Base-by-base conservation (phyloP, 2,113 vertebrate species). In the Mormoops blainvillei region DNA sequence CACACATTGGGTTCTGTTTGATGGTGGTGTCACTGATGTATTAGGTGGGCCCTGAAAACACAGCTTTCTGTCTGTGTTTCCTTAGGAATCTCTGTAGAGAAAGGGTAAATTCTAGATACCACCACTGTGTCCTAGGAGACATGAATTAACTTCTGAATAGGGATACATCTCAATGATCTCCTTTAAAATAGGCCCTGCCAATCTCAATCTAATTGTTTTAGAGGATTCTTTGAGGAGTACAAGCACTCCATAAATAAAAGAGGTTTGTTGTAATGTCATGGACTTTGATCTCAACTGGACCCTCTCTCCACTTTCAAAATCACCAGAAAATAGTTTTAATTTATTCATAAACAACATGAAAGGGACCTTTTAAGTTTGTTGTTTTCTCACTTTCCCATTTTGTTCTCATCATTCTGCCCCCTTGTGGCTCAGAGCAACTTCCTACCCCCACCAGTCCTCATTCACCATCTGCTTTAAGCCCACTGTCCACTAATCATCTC, bases 381-480 rank as follows among this genome's bases (percentile, higher is more conserved):
- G 5, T 4, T 16, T 96, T 73, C n/a, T 65, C 15, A 24, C 16
- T 58, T 90, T 48, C 20, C 22, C 26, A 50, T 36, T 0, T 6
- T 61, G 2, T 58, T 56, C 33, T 84, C 5, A 2, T 70, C 70
- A 58, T 36, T n/a, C 74, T n/a, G 7, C 38, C 7, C 7, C 5
- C 28, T 33, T 11, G 13, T 61, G 20, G 4, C 16, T 70, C 28
- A 38, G 9, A 13, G 7, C 0, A 28, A 11, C 14, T 28, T 87
- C 15, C 13, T 9, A 7, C 5, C 7, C 36, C 2, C 0, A 2
- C 16, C 3, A 12, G 7, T 6, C 12, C 45, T 33, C 36, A 36
- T 4, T 87, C n/a, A 7, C 4, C 15, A 10, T 3, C 5, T 50
- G 9, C 50, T 54, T 5, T 61, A 58, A 45, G 4, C 24, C 24